A percentile compares a stretch with the other conserved stretches of the same genome.
Evolutionary conservation across 2,888 invertebrate species (phyloP).

Genomic region (Lymantria dispar): DNA sequence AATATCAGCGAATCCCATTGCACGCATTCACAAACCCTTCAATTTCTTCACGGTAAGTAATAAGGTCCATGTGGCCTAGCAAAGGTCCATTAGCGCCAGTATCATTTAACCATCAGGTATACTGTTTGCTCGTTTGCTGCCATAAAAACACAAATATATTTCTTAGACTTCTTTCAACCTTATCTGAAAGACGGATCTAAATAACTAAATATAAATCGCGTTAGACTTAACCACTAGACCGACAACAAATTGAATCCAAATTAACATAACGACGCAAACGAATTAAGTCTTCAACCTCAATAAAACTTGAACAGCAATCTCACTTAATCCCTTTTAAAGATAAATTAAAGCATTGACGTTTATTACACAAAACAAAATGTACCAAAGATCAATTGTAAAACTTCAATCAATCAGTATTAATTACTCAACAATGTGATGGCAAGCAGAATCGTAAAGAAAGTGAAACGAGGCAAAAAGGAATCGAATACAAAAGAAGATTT

Average conservation of each 20-base stretch:
- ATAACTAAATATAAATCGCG: neutral
- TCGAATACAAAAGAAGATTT: conserved; percentile 44
- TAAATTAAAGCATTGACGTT: conserved; percentile 20
- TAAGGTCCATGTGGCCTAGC: no score
- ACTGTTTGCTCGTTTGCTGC: no score
- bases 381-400: conserved; percentile 32
- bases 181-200: no score
- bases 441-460: conserved; percentile 86
- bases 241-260: conserved; percentile 8
- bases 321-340: conserved; percentile 13
- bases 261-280: conserved; percentile 11
- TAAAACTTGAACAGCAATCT: conserved; percentile 29
- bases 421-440: conserved; percentile 84
- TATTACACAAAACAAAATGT: conserved; percentile 31
- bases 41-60: no score
- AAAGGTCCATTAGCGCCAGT: no score
- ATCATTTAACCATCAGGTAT: no score
- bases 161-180: no score
- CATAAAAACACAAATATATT: no score
- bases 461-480: conserved; percentile 85
- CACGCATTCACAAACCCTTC: no score
- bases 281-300: conserved; percentile 41
- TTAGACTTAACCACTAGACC: neutral
- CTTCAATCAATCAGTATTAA: conserved; percentile 57
- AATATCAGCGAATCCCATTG: no score